Percentiles rank a stretch among this genome's conserved stretches.
Conservation (phyloP, 2,113 vertebrate genomes). For the Cepphus grylle region DNA sequence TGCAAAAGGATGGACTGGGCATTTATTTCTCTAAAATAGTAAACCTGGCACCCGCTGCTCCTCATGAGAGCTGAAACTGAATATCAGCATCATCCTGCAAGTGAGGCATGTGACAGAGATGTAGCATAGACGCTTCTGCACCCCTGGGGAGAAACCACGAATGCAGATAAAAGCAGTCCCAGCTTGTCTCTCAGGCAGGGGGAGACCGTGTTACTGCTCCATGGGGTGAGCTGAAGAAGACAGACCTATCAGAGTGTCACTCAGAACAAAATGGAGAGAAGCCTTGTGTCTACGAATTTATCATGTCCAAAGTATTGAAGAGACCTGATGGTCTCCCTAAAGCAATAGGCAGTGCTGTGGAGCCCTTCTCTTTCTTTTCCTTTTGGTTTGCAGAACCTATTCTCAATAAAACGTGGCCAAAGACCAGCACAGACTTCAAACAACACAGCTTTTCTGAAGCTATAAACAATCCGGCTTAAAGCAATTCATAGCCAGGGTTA, state of each 20-base stretch:
- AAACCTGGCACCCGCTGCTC: background rate
- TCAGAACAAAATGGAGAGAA: background rate
- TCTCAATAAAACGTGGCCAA: background rate
- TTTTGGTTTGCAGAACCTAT: background rate
- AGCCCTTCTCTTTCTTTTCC: background rate
- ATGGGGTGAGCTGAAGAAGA: background rate
- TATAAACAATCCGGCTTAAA: background rate
- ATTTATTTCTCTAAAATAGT: background rate
- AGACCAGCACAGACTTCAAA: background rate
- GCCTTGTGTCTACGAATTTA: background rate
- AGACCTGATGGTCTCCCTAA: background rate
- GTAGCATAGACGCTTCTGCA: accelerated
- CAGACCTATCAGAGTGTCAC: background rate
- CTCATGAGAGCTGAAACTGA: background rate
- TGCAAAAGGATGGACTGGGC: background rate
- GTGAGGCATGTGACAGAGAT: accelerated
- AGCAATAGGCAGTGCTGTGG: background rate
- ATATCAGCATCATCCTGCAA: background rate
- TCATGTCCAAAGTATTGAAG: background rate
- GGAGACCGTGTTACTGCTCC: background rate
- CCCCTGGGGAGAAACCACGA: accelerated
- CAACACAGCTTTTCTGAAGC: background rate
- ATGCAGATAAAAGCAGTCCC: background rate
- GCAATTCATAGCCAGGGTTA: background rate
- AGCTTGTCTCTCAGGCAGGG: background rate